phyloP scores from a whole-genome alignment of 53 echinoderm and acorn worm species.

The Crossaster papposus region DNA sequence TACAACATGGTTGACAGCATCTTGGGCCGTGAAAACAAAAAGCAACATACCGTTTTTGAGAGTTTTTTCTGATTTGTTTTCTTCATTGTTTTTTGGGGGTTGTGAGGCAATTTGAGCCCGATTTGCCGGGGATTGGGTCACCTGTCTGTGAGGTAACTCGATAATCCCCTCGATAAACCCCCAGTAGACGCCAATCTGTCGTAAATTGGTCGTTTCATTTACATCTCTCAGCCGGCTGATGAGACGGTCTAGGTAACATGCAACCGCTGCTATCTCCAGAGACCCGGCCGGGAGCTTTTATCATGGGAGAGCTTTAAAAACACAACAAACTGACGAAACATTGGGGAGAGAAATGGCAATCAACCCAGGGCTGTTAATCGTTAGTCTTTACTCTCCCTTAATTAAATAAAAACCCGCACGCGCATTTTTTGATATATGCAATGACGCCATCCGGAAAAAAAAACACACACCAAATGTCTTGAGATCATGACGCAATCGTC shows the following conservation, averaged over 20 bases:
- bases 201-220: conserved; percentile 39
- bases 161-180: background rate
- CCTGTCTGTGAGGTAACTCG: background rate
- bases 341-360: background rate
- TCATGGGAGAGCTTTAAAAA: background rate
- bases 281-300: background rate
- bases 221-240: background rate
- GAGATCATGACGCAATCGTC: no score
- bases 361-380: background rate
- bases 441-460: background rate
- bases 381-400: background rate
- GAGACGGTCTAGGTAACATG: background rate
- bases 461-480: no score
- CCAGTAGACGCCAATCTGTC: conserved; percentile 23
- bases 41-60: background rate
- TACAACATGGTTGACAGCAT: no score
- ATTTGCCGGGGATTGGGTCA: no score
- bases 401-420: background rate
- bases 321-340: background rate
- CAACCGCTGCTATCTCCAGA: background rate
- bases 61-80: background rate
- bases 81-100: no score
- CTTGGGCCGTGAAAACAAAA: background rate
- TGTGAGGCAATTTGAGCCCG: background rate
- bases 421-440: background rate